These are phyloP conservation scores for Sphinx pinastri DNA, from an alignment of 2,888 invertebrate species.

Conservation along the genomic window DNA sequence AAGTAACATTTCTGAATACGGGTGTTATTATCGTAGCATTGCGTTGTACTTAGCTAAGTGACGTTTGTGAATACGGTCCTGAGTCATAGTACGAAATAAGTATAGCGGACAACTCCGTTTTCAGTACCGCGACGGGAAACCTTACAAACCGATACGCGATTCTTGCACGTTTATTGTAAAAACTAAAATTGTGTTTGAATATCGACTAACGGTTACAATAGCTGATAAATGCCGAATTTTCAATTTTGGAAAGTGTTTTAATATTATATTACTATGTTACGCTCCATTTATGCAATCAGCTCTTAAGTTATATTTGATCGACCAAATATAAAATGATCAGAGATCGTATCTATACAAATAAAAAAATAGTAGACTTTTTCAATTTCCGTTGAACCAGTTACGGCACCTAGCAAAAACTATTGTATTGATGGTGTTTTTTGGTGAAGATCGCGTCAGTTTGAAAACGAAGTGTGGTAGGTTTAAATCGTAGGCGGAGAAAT, in stretches of 20 bases:
- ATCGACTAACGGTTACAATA: neutral
- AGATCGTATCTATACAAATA: neutral
- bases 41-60: too few species aligned
- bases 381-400: neutral
- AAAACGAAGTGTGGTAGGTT: too few species aligned
- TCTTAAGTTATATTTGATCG: neutral
- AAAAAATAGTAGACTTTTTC: neutral
- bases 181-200: slow-evolving; percentile 10
- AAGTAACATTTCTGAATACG: too few species aligned
- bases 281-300: neutral
- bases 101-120: neutral
- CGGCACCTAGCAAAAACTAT: neutral
- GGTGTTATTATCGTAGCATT: too few species aligned
- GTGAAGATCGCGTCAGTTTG: neutral
- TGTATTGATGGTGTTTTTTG: neutral
- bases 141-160: slow-evolving; percentile 51
- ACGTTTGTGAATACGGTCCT: neutral
- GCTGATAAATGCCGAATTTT: neutral
- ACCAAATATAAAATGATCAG: neutral
- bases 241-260: neutral
- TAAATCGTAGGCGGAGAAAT: too few species aligned
- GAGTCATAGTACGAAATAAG: slow-evolving; percentile 19
- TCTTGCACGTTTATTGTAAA: slow-evolving; percentile 12
- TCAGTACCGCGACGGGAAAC: slow-evolving; percentile 52
- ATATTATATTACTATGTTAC: slow-evolving; percentile 12